phyloP scores from a whole-genome alignment of 2,797 vertebrate genomes.

The Poeciliopsis gracilis region DNA sequence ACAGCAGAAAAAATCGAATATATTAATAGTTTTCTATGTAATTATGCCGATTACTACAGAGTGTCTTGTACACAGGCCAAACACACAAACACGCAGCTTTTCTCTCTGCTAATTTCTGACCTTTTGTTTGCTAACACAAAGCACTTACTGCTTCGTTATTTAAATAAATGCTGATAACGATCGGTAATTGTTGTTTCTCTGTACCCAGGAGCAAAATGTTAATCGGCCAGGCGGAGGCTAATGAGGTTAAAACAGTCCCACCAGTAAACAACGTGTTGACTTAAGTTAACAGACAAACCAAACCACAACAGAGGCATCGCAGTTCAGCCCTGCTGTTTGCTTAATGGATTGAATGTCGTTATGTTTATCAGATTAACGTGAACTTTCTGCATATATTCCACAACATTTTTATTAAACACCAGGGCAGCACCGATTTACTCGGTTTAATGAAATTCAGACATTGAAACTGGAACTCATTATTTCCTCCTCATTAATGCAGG shows the following conservation, averaged over 20 bases:
- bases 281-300: constrained; percentile 30
- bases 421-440: background rate
- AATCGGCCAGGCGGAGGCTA: constrained; percentile 55
- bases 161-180: constrained; percentile 63
- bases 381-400: constrained; percentile 5
- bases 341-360: background rate
- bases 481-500: constrained; percentile 1
- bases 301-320: constrained; percentile 18
- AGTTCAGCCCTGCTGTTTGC: constrained; percentile 22
- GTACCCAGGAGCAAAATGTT: constrained; percentile 54
- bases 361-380: background rate
- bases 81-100: background rate
- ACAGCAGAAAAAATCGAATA: background rate
- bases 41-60: background rate
- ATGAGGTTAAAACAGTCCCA: constrained; percentile 61
- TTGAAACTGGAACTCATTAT: background rate
- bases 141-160: constrained; percentile 54
- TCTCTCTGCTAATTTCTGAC: constrained; percentile 48
- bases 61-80: background rate
- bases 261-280: constrained; percentile 57
- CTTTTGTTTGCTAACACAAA: constrained; percentile 57
- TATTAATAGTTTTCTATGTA: background rate
- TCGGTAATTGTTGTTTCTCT: constrained; percentile 62
- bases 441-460: background rate
- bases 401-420: background rate